A percentile compares a stretch with the other conserved stretches of the same genome.
Evolutionary conservation across 2,113 vertebrate genomes (phyloP).

Genomic region (Carlito syrichta): DNA sequence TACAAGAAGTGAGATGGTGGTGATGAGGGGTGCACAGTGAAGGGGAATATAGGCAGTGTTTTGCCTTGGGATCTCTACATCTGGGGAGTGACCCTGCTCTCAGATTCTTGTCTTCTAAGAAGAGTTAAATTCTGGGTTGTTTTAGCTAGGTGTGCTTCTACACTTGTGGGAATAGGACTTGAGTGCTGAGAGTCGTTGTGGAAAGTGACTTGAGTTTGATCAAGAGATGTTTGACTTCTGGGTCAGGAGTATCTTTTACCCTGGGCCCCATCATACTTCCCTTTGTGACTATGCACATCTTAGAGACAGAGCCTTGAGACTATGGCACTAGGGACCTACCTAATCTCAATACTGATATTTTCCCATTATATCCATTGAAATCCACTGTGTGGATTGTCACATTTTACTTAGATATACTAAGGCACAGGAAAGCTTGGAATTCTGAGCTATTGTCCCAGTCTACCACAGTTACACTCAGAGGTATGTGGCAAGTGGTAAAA

Average conservation of each 20-base stretch:
- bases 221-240: neutral
- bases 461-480: too few relatives aligned
- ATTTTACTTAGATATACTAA: too few relatives aligned
- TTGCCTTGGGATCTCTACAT: neutral
- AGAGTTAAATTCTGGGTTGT: neutral
- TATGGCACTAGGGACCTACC: neutral
- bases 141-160: neutral
- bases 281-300: neutral
- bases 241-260: fast-evolving
- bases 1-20: neutral
- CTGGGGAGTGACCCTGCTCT: neutral
- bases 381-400: neutral
- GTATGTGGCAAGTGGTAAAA: neutral
- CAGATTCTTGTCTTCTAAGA: neutral
- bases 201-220: too few relatives aligned
- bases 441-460: neutral
- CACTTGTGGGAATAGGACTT: neutral
- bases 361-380: fast-evolving
- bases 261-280: fast-evolving
- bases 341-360: neutral
- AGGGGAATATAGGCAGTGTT: fast-evolving
- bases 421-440: neutral
- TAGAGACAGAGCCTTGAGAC: too few relatives aligned
- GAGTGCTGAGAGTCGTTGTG: too few relatives aligned
- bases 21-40: neutral